These are phyloP conservation scores for Aquatica leii DNA, from an alignment of 2,888 invertebrate species.

Conservation along the genomic window DNA sequence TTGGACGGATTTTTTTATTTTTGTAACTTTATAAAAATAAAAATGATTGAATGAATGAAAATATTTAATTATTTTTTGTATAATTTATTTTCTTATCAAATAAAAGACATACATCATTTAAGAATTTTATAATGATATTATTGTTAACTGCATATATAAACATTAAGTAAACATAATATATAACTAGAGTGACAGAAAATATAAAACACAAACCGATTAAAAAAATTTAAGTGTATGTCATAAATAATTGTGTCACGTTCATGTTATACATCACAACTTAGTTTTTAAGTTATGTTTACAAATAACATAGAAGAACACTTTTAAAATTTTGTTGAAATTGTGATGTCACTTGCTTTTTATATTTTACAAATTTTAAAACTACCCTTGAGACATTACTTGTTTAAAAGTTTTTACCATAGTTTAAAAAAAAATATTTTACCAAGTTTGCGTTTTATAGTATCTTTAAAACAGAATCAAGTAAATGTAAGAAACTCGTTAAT, in stretches of 20 bases:
- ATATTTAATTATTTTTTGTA: no score
- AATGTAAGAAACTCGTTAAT: slow-evolving; percentile 1
- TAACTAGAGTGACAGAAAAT: not conserved
- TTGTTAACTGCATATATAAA: no score
- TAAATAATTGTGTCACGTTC: slow-evolving; percentile 54
- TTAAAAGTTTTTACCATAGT: slow-evolving; percentile 28
- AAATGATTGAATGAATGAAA: no score
- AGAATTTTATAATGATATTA: no score
- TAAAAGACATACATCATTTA: no score
- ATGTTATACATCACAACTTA: slow-evolving; percentile 50
- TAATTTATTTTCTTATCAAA: no score
- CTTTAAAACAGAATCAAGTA: slow-evolving; percentile 19
- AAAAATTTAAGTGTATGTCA: slow-evolving; percentile 46
- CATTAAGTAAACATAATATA: no score
- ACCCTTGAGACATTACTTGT: slow-evolving; percentile 29
- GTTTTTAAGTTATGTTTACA: slow-evolving; percentile 48
- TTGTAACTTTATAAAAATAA: no score
- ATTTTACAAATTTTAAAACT: slow-evolving; percentile 30
- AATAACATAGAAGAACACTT: slow-evolving; percentile 53
- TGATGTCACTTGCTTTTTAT: slow-evolving; percentile 50
- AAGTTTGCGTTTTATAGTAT: slow-evolving; percentile 21
- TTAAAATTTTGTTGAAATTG: slow-evolving; percentile 51
- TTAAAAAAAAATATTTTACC: slow-evolving; percentile 20
- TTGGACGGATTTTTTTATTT: no score
- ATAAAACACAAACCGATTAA: slow-evolving; percentile 6